Conservation (phyloP, 2,888 invertebrate species). For the Myathropa florea region DNA sequence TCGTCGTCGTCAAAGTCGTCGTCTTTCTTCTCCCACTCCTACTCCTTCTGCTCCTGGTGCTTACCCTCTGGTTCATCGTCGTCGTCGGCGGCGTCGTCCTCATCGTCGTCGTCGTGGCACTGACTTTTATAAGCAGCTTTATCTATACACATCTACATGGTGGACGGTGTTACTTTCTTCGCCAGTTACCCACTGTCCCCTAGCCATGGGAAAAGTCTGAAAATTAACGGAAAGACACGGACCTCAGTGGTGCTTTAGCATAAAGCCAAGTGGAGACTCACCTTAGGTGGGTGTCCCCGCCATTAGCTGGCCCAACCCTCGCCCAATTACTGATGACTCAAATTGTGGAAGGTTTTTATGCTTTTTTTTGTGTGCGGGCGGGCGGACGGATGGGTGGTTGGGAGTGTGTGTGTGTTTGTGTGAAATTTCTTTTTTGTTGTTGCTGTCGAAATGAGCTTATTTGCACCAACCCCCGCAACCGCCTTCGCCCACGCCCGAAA, state of each 20-base stretch:
- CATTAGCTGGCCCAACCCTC: constrained; percentile 68
- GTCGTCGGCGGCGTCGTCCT: neutral
- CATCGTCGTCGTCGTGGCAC: constrained; percentile 37
- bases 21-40: neutral
- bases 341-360: constrained; percentile 66
- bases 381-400: neutral
- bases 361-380: constrained; percentile 7
- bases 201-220: constrained; percentile 39
- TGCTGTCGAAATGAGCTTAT: constrained; percentile 57
- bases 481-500: constrained; percentile 27
- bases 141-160: constrained; percentile 67
- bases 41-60: neutral
- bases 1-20: constrained; percentile 1
- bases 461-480: constrained; percentile 41
- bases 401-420: neutral
- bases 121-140: constrained; percentile 58
- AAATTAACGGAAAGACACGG: constrained; percentile 55
- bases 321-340: constrained; percentile 70
- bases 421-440: constrained; percentile 19
- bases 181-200: constrained; percentile 24
- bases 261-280: constrained; percentile 69
- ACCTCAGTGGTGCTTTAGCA: constrained; percentile 52
- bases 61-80: neutral
- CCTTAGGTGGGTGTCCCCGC: constrained; percentile 61
- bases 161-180: constrained; percentile 68